Evolutionary conservation across 2,888 invertebrate genomes (phyloP).

Genomic region (Ophraella communa): DNA sequence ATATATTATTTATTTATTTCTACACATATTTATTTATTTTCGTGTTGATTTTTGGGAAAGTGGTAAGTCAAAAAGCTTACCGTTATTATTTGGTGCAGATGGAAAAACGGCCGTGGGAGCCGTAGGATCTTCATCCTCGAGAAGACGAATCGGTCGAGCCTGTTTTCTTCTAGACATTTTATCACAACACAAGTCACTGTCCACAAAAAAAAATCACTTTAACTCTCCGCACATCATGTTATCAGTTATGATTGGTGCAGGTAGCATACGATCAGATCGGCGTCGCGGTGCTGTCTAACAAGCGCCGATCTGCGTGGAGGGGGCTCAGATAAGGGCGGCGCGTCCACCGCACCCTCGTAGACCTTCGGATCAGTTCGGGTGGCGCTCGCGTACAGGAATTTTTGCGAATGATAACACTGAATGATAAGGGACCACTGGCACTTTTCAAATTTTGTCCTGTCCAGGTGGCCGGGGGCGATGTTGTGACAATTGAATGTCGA

Average conservation of each 20-base stretch:
- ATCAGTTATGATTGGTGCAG: slow-evolving; percentile 54
- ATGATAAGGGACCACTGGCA: slow-evolving; percentile 34
- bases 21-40: slow-evolving; percentile 18
- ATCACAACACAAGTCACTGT: slow-evolving; percentile 52
- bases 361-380: slow-evolving; percentile 52
- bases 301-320: slow-evolving; percentile 57
- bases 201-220: slow-evolving; percentile 45
- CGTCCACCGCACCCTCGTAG: slow-evolving; percentile 58
- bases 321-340: slow-evolving; percentile 58
- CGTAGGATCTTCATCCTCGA: slow-evolving; percentile 61
- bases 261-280: slow-evolving; percentile 58
- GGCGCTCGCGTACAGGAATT: slow-evolving; percentile 47
- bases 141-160: slow-evolving; percentile 63
- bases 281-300: slow-evolving; percentile 60
- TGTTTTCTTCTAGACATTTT: slow-evolving; percentile 65
- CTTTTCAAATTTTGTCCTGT: slow-evolving; percentile 46
- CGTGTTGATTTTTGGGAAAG: background rate
- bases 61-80: slow-evolving; percentile 48
- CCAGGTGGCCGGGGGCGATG: slow-evolving; percentile 40
- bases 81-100: slow-evolving; percentile 44
- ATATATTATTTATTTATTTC: too few species aligned
- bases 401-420: slow-evolving; percentile 40
- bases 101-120: slow-evolving; percentile 43
- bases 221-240: slow-evolving; percentile 44
- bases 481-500: slow-evolving; percentile 38